Evolutionary conservation across 2,888 invertebrate genomes (phyloP), one percentile per base, ranked within the genome.

Genomic region (Diplazon laetatorius): DNA sequence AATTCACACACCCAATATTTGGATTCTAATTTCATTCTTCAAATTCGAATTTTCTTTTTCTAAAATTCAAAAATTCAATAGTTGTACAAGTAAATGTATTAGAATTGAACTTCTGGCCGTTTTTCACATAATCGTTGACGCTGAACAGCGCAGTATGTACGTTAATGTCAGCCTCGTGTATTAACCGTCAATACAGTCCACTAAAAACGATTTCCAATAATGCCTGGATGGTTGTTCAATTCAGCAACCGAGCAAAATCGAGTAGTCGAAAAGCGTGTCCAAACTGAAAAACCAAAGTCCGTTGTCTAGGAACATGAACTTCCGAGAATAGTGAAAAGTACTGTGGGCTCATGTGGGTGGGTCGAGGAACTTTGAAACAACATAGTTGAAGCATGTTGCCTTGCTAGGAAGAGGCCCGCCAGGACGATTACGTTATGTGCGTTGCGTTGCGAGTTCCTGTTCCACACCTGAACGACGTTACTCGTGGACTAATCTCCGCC

Each of bases 401-500:
- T n/a, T 42, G 39, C 22, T 22, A 60, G 59, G 20, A 44, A 50
- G 30, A 71, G 35, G 48, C 37, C 42, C 39, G 4, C 5, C 0
- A 35, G 20, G 30, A 48, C 42, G 52, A 65, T 37, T 37, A 65
- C 14, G 65, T 52, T 59, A 52, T 66, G 42, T 50, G 50, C 42
- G 22, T 25, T 35, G 44, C 42, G 14, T 10, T 48, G 42, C 55
- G 12, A 39, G 22, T 57, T 39, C 37, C 52, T 18, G 48, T 50
- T 14, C 25, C 60, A 39, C 14, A 39, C 14, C 50, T 25, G 50
- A 42, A 69, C 25, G 74, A 76, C 75, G 76, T 76, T 73, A 70
- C 50, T 70, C 68, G 69, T 63, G 73, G 70, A 76, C 78, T 79
- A 81, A 79, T 79, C 76, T 79, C 76, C 59, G 65, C 74, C 76